A percentile compares a stretch with the other conserved stretches of the same genome.
These are phyloP conservation scores for Prionace glauca DNA, from an alignment of 2,797 vertebrate genomes.

Conservation along the genomic window DNA sequence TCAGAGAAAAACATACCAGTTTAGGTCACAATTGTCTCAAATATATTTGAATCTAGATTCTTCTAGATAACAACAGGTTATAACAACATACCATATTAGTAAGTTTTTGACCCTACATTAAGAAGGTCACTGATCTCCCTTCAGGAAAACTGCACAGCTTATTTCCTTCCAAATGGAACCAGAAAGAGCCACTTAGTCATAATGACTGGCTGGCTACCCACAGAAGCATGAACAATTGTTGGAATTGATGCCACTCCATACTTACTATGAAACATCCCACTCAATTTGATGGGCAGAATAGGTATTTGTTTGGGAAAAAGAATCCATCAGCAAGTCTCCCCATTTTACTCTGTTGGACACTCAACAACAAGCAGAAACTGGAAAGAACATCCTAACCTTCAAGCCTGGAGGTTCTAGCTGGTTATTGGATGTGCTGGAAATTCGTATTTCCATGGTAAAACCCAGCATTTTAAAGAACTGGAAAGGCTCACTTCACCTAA, in stretches of 20 bases:
- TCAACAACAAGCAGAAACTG: not conserved
- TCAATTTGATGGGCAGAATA: not conserved
- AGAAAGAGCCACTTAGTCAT: not conserved
- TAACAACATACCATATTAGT: not conserved
- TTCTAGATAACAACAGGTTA: not conserved
- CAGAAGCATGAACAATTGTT: not conserved
- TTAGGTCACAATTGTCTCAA: not conserved
- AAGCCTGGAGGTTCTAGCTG: not conserved
- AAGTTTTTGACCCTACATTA: not conserved
- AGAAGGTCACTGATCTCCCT: not conserved
- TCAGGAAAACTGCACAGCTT: not conserved
- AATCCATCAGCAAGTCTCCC: not conserved
- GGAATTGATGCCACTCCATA: not conserved
- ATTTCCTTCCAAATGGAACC: not conserved
- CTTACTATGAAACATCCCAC: not conserved
- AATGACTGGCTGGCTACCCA: not conserved
- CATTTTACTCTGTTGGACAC: not conserved
- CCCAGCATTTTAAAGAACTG: not conserved
- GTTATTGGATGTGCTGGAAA: not conserved
- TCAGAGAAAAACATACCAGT: not conserved
- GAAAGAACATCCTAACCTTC: not conserved
- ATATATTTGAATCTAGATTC: not conserved
- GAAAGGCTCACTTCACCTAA: not conserved
- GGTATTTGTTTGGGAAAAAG: not conserved
- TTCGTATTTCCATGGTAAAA: not conserved